phyloP scores from a whole-genome alignment of 2,888 invertebrate genomes.

The Anarsia innoxiella region DNA sequence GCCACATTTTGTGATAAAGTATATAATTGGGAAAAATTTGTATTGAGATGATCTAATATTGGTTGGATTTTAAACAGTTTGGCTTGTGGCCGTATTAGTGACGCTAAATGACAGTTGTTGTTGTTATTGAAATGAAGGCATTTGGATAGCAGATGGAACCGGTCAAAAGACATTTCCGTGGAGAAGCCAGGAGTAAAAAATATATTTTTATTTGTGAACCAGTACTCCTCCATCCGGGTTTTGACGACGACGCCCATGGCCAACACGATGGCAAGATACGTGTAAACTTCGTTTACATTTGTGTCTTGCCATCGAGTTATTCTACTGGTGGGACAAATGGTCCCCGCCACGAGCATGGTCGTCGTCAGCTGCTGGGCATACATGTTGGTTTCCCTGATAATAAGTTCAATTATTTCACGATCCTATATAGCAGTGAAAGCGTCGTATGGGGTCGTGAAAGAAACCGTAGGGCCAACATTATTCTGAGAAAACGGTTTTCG shows the following conservation, averaged over 20 bases:
- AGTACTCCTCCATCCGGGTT: not conserved
- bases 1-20: slow-evolving; percentile 17
- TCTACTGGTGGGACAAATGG: too few relatives aligned
- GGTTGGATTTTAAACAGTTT: slow-evolving; percentile 22
- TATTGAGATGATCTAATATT: slow-evolving; percentile 13
- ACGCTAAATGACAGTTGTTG: not conserved
- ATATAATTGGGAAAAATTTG: slow-evolving; percentile 11
- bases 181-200: not conserved
- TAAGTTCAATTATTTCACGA: not conserved
- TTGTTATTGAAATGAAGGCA: slow-evolving; percentile 11
- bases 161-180: slow-evolving; percentile 5
- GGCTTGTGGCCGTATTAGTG: slow-evolving; percentile 11
- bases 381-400: not conserved
- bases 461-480: slow-evolving; percentile 10
- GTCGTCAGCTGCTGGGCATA: not conserved
- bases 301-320: too few relatives aligned
- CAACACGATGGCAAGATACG: too few relatives aligned
- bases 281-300: too few relatives aligned
- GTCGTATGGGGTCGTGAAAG: slow-evolving; percentile 9
- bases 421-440: slow-evolving; percentile 8
- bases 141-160: slow-evolving; percentile 8
- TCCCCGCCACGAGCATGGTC: too few relatives aligned
- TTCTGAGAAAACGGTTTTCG: slow-evolving; percentile 6
- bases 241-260: not conserved
- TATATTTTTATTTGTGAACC: not conserved